Evolutionary conservation across 2,888 invertebrate species (phyloP).

Genomic region (Spodoptera exigua): DNA sequence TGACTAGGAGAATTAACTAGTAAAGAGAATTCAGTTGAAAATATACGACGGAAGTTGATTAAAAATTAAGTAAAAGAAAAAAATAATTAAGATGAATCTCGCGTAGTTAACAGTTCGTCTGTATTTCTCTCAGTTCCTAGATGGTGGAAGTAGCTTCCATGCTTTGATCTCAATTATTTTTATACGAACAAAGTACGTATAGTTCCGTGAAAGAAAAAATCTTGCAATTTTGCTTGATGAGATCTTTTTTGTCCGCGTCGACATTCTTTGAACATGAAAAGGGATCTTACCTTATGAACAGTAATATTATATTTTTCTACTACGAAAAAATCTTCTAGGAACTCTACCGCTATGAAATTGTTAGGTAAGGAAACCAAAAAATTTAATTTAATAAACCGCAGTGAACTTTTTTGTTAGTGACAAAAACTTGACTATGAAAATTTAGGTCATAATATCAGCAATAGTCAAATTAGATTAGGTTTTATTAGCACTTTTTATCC

Average conservation of each 20-base stretch:
- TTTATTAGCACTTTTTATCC: conserved; percentile 20
- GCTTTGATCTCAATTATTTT: conserved; percentile 55
- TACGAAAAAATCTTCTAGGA: conserved; percentile 1
- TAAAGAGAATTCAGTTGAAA: too few species aligned
- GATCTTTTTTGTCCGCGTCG: conserved; percentile 53
- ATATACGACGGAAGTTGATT: neutral
- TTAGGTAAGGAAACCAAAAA: conserved; percentile 4
- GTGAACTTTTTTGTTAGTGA: conserved; percentile 10
- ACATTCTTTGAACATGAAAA: conserved; percentile 61
- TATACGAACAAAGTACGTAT: conserved; percentile 38
- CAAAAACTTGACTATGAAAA: conserved; percentile 21
- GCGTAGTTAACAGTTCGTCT: conserved; percentile 10
- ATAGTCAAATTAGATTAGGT: conserved; percentile 18
- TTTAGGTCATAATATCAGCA: conserved; percentile 22
- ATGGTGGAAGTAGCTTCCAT: conserved; percentile 15
- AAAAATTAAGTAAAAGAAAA: neutral
- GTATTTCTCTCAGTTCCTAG: conserved; percentile 6
- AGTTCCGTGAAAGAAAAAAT: conserved; percentile 58
- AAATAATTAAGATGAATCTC: neutral
- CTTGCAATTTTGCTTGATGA: conserved; percentile 61
- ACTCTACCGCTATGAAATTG: conserved; percentile 18
- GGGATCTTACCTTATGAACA: conserved; percentile 52
- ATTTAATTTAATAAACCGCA: conserved; percentile 9
- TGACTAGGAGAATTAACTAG: too few species aligned
- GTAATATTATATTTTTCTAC: conserved; percentile 29